These are phyloP conservation scores for Pantala flavescens DNA, from an alignment of 1,140 invertebrate genomes.

Conservation along the genomic window DNA sequence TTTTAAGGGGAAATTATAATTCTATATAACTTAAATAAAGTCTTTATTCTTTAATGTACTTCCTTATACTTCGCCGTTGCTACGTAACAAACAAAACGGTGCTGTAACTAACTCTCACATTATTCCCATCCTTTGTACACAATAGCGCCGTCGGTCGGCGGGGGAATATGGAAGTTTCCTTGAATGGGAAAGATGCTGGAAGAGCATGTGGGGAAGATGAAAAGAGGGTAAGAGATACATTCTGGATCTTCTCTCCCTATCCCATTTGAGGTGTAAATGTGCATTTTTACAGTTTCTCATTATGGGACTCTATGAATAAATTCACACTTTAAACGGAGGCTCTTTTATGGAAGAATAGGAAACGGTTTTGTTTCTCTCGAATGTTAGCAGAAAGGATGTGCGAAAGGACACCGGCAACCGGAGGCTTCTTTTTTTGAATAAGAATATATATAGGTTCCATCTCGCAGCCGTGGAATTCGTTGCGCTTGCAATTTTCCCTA, in stretches of 20 bases:
- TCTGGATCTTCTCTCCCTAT: constrained; percentile 24
- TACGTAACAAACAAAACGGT: too few relatives aligned
- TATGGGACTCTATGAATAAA: constrained; percentile 42
- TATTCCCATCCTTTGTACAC: too few relatives aligned
- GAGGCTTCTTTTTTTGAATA: not conserved
- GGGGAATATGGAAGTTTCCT: too few relatives aligned
- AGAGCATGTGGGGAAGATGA: not conserved
- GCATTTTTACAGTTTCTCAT: constrained; percentile 44
- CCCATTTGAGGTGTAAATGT: constrained; percentile 33
- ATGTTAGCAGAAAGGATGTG: not conserved
- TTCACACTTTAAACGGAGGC: constrained; percentile 32
- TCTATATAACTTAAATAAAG: too few relatives aligned
- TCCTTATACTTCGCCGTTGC: too few relatives aligned
- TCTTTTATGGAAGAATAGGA: not conserved
- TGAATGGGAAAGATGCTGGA: not conserved
- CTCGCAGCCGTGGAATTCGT: too few relatives aligned
- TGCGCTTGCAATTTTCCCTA: too few relatives aligned
- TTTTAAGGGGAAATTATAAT: too few relatives aligned
- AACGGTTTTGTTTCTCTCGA: not conserved
- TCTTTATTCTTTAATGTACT: too few relatives aligned
- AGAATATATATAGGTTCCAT: too few relatives aligned
- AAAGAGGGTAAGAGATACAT: not conserved
- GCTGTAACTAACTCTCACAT: too few relatives aligned
- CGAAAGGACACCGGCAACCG: not conserved
- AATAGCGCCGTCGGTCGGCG: too few relatives aligned